Evolutionary conservation across 2,888 invertebrate species (phyloP), one percentile per base, ranked within the genome.

Genomic region (Leptopilina syphax): DNA sequence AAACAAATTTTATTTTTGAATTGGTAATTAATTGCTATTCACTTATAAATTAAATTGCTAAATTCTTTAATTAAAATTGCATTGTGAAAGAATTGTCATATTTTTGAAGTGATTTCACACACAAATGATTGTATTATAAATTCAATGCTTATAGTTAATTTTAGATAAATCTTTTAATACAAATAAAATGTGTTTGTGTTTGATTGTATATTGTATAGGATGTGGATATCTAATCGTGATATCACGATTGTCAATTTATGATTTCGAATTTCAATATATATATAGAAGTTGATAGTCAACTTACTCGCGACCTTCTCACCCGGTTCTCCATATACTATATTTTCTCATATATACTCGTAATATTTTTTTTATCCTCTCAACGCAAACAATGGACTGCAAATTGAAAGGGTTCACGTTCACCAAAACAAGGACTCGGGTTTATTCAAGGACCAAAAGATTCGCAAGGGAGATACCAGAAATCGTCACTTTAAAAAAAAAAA

Each of bases 401-500:
- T 70, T 70, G 68, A 70, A 70, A 70, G 50, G 68, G 50, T 70
- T 54, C 50, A 70, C 44, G 27, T 70, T 27, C 50, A 70, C 18
- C 47, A 68, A 47, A 70, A 70, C 68, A 70, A 70, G 68, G 50
- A 70, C 68, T 70, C 24, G 50, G 12, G 27, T 24, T 24, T 70
- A 50, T 70, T 70, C 68, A 70, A 70, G 68, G 68, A 70, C 68
- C 50, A 12, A 70, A 50, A 54, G 50, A 50, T 70, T 70, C 34
- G 34, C 68, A 70, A 70, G 68, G 68, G 68, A 70, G 68, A 50
- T 18, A 18, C 68, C 24, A 24, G 12, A 70, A 50, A 50, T 70
- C 50, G 68, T 12, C 9, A 44, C 34, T 34, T 34, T 34, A 0
- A 34, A 34, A 34, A 34, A 34, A 34, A 34, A 34, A 34, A 34